A percentile compares a stretch with the other conserved stretches of the same genome.
Conservation (phyloP, 2,113 vertebrate species). For the Nothobranchius kuhntae region DNA sequence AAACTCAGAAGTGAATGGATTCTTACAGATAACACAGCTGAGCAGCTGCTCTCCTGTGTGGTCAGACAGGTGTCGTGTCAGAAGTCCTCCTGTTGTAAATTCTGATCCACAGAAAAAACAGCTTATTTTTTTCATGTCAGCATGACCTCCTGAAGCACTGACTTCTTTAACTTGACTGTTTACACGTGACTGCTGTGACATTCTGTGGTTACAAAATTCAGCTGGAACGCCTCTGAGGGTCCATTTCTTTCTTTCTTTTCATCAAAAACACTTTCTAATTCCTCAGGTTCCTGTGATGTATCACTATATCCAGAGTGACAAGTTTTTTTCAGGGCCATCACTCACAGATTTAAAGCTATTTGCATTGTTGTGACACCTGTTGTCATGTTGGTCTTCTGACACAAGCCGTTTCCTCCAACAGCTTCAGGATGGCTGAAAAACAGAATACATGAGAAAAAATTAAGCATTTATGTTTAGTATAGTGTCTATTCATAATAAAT, state of each 20-base stretch:
- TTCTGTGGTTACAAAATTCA: no score
- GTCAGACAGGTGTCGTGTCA: slow-evolving; percentile 10
- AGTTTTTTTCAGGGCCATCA: not conserved
- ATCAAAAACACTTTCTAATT: no score
- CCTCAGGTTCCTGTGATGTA: not conserved
- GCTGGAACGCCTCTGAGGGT: not conserved
- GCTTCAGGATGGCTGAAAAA: slow-evolving; percentile 2
- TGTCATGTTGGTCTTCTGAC: not conserved
- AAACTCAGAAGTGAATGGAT: not conserved
- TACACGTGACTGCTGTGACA: no score
- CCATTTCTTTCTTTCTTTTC: no score
- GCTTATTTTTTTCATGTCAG: not conserved
- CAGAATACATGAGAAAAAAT: not conserved
- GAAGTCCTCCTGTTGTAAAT: slow-evolving; percentile 15
- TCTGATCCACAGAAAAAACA: slow-evolving; percentile 32
- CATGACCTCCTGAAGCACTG: not conserved
- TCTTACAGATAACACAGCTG: slow-evolving; percentile 18
- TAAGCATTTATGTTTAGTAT: not conserved
- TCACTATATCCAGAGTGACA: not conserved
- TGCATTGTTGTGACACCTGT: not conserved
- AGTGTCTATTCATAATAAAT: no score
- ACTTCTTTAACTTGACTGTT: not conserved
- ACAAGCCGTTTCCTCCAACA: not conserved
- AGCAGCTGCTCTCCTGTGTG: slow-evolving; percentile 22
- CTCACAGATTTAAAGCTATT: not conserved